Evolutionary conservation across 2,797 vertebrate genomes (phyloP).

Genomic region (Chelidonichthys spinosus): DNA sequence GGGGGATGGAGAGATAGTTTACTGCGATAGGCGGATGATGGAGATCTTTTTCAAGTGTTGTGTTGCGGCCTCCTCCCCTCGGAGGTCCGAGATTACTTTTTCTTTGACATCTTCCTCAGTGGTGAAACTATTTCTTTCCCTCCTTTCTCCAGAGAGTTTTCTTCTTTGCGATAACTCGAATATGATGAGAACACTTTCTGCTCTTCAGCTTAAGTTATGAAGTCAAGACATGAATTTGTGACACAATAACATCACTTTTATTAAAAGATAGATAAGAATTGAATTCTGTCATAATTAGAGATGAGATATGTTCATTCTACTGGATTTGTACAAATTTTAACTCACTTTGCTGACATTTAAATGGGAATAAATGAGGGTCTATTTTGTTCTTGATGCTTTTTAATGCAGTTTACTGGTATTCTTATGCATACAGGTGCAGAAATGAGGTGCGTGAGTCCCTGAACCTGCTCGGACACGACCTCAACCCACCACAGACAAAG

Average conservation of each 20-base stretch:
- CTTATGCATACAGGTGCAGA: slow-evolving; percentile 5
- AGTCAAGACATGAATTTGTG: background rate
- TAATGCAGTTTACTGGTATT: background rate
- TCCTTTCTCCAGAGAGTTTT: background rate
- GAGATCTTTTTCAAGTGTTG: slow-evolving; percentile 58
- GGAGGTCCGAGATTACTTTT: slow-evolving; percentile 53
- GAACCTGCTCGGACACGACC: background rate
- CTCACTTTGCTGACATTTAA: background rate
- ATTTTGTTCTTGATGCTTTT: background rate
- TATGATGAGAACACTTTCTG: background rate
- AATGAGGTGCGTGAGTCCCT: background rate
- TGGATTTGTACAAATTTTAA: background rate
- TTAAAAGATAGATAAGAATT: background rate
- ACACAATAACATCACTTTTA: too few species aligned
- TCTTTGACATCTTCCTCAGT: slow-evolving; percentile 48
- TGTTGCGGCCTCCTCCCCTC: slow-evolving; percentile 31
- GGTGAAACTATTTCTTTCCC: slow-evolving; percentile 29
- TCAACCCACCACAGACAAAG: background rate
- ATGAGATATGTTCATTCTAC: background rate
- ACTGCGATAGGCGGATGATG: slow-evolving; percentile 53
- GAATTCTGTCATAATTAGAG: background rate
- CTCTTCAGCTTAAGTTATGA: background rate
- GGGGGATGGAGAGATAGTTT: slow-evolving; percentile 38
- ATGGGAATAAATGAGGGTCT: too few species aligned
- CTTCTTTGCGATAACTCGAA: background rate